Percentiles rank a stretch among this genome's conserved stretches.
Conservation (phyloP, 2,113 vertebrate genomes). For the Heterotilapia buettikoferi region DNA sequence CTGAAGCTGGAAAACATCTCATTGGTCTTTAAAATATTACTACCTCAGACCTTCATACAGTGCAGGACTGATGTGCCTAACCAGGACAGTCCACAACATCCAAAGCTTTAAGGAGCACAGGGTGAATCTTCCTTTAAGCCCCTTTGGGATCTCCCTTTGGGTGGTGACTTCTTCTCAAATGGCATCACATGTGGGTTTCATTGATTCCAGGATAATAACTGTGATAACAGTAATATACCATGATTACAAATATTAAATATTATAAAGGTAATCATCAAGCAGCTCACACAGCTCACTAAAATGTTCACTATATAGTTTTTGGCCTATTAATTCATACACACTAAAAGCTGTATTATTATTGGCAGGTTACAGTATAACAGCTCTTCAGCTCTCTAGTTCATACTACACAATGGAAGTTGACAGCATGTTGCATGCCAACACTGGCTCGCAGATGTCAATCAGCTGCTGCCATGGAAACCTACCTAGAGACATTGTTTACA, state of each 20-base stretch:
- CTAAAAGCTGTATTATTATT: not conserved
- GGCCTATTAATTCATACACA: not conserved
- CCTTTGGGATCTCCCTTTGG: accelerated
- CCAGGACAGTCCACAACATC: not conserved
- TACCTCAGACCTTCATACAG: not conserved
- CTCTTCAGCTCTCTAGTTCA: not conserved
- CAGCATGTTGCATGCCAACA: not conserved
- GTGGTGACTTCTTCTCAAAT: not conserved
- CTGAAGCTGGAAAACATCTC: not conserved
- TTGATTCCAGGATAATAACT: not conserved
- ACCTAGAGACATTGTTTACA: not conserved
- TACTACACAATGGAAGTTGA: not conserved
- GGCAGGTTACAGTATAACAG: not conserved
- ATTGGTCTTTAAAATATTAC: accelerated
- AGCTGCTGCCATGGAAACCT: not conserved
- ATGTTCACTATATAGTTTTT: not conserved
- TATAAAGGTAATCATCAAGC: not conserved
- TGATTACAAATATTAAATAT: not conserved
- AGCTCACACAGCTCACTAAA: not conserved
- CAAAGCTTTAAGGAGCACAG: not conserved
- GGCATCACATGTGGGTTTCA: accelerated
- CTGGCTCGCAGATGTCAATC: not conserved
- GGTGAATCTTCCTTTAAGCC: not conserved
- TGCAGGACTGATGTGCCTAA: accelerated
- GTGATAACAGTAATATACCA: not conserved